Conservation (phyloP, 1,140 invertebrate species). For the Gonatopus flavifemur region DNA sequence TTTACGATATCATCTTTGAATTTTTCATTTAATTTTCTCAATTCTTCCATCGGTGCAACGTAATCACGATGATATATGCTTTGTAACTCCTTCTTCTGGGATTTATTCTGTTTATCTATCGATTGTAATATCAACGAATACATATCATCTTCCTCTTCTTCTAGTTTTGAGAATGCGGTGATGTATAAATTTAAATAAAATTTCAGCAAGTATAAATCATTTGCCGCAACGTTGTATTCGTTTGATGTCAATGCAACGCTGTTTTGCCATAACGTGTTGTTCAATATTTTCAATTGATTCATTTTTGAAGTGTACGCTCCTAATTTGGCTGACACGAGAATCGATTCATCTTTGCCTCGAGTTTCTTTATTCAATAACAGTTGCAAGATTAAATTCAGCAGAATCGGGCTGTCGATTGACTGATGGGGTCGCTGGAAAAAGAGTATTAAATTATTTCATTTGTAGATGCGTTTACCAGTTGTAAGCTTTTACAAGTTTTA, state of each 20-base stretch:
- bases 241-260: slow-evolving; percentile 43
- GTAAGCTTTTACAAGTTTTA: too few species aligned
- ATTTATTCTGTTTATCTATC: neutral
- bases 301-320: slow-evolving; percentile 44
- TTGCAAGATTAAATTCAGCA: slow-evolving; percentile 40
- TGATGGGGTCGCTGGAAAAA: too few species aligned
- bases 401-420: slow-evolving; percentile 22
- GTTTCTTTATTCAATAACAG: slow-evolving; percentile 33
- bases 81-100: slow-evolving; percentile 1
- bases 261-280: slow-evolving; percentile 59
- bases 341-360: slow-evolving; percentile 4
- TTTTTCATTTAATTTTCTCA: slow-evolving; percentile 14
- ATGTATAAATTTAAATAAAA: slow-evolving; percentile 32
- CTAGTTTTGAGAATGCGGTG: slow-evolving; percentile 19
- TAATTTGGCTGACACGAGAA: slow-evolving; percentile 37
- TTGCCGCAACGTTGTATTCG: slow-evolving; percentile 31
- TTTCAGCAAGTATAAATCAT: slow-evolving; percentile 35
- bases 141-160: slow-evolving; percentile 10
- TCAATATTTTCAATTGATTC: slow-evolving; percentile 47
- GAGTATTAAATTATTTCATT: too few species aligned
- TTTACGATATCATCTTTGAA: neutral
- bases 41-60: slow-evolving; percentile 18
- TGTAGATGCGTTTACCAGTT: too few species aligned
- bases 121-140: neutral
- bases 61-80: slow-evolving; percentile 17